A percentile compares a stretch with the other conserved stretches of the same genome.
phyloP scores from a whole-genome alignment of 2,888 invertebrate genomes.

The Globia sparganii region DNA sequence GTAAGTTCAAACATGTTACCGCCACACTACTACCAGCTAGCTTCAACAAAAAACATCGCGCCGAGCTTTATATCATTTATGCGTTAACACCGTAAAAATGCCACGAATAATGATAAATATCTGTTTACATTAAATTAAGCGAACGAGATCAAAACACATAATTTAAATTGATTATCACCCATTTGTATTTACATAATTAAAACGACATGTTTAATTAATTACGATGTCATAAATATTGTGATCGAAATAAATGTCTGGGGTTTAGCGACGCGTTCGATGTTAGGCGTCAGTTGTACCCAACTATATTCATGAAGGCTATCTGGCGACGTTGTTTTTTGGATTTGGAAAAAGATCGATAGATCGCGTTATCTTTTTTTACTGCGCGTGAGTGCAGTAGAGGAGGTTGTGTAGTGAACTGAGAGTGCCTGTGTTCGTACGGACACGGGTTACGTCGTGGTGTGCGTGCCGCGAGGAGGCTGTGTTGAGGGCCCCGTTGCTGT shows the following conservation, averaged over 20 bases:
- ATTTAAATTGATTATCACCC: slow-evolving; percentile 88
- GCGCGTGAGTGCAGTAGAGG: slow-evolving; percentile 90
- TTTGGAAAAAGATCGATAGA: slow-evolving; percentile 89
- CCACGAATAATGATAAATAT: slow-evolving; percentile 86
- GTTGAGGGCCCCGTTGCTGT: slow-evolving; percentile 80
- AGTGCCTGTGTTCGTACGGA: slow-evolving; percentile 88
- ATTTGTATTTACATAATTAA: slow-evolving; percentile 89
- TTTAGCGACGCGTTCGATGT: slow-evolving; percentile 84
- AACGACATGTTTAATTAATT: slow-evolving; percentile 89
- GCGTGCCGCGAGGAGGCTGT: slow-evolving; percentile 83
- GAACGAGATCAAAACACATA: slow-evolving; percentile 85
- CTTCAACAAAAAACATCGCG: slow-evolving; percentile 76
- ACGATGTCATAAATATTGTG: slow-evolving; percentile 86
- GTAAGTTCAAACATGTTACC: slow-evolving; percentile 73
- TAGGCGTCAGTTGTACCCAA: slow-evolving; percentile 85
- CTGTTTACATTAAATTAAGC: slow-evolving; percentile 88
- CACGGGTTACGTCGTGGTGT: slow-evolving; percentile 79
- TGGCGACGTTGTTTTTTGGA: slow-evolving; percentile 83
- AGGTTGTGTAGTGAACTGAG: slow-evolving; percentile 89
- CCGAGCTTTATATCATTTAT: slow-evolving; percentile 71
- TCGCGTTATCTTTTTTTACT: slow-evolving; percentile 89
- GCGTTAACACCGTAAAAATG: slow-evolving; percentile 83
- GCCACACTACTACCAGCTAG: slow-evolving; percentile 73
- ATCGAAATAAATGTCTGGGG: slow-evolving; percentile 79
- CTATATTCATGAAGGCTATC: slow-evolving; percentile 84